Base-by-base conservation (phyloP, 2,888 invertebrate species). In the Venusia cambrica region DNA sequence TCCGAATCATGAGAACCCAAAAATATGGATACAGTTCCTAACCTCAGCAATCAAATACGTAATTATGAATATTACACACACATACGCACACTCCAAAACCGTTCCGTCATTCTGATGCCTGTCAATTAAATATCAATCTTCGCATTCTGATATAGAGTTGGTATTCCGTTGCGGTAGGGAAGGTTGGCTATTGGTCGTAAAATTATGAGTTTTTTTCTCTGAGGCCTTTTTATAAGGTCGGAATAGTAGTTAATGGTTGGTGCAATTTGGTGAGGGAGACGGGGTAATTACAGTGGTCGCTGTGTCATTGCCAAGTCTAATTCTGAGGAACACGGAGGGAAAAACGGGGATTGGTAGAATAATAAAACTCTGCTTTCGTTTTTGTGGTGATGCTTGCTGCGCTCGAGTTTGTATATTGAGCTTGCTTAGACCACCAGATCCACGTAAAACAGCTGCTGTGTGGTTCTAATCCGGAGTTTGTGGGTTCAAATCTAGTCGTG, bases 231-330 rank as follows among this genome's bases (percentile, higher is more conserved):
- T 83, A 77, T 79, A 77, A 68, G 67, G 64, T 58, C 61, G 72
- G 72, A 68, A 71, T 79, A 78, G 77, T 78, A 73, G 75, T 72
- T 81, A 78, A 80, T 80, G 81, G 75, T 61, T 28, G 29, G 42
- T 46, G 80, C 84, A 84, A 85, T 85, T 85, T 83, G 56, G 75
- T 65, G 54, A 58, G 62, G 57, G 57, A 61, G 57, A 58, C 54
- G 63, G 65, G 76, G 80, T 84, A 87, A 84, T 87, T 80, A 81
- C 68, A 74, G 78, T 71, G 67, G 27, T 68, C 69, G 64, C 53
- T 76, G 78, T 85, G 85, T 87, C 85, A 85, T 85, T 87, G 84
- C 69, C 75, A 75, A 59, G 64, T 69, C 67, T 58, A 53, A 55
- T 50, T 51, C 48, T 8, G 31, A 21, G 35, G 34, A 41, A n/a